These are phyloP conservation scores for Gulo gulo DNA, from an alignment of 2,113 vertebrate genomes.

Conservation along the genomic window DNA sequence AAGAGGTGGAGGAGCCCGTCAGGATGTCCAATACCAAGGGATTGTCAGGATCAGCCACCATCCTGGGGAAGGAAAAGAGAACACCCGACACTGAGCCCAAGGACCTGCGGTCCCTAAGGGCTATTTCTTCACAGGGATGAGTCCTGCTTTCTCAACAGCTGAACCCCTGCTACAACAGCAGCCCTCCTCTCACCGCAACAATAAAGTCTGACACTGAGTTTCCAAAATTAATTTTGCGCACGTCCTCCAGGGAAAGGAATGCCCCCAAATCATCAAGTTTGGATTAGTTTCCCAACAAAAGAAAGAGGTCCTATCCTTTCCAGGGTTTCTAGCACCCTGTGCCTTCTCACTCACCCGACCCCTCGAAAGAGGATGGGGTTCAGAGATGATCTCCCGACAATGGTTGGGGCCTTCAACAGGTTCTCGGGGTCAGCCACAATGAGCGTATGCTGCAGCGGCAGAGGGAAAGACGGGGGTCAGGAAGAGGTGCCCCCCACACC, in stretches of 20 bases:
- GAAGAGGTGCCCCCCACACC: background rate
- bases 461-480: accelerated
- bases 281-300: background rate
- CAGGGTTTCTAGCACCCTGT: background rate
- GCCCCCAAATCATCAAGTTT: background rate
- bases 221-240: background rate
- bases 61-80: conserved; percentile 72
- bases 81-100: background rate
- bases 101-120: background rate
- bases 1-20: conserved; percentile 96
- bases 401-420: conserved; percentile 96
- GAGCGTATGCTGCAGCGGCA: conserved; percentile 89
- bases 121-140: background rate
- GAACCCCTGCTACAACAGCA: background rate
- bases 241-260: background rate
- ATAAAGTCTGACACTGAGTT: background rate
- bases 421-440: conserved; percentile 94
- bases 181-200: background rate
- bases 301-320: background rate
- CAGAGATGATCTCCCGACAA: conserved; percentile 90
- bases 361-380: conserved; percentile 96
- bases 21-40: conserved; percentile 97
- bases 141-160: background rate
- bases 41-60: conserved; percentile 99
- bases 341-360: conserved; percentile 90